These are phyloP conservation scores for Eudyptes chrysolophus DNA, from an alignment of 2,113 vertebrate species.

Conservation along the genomic window DNA sequence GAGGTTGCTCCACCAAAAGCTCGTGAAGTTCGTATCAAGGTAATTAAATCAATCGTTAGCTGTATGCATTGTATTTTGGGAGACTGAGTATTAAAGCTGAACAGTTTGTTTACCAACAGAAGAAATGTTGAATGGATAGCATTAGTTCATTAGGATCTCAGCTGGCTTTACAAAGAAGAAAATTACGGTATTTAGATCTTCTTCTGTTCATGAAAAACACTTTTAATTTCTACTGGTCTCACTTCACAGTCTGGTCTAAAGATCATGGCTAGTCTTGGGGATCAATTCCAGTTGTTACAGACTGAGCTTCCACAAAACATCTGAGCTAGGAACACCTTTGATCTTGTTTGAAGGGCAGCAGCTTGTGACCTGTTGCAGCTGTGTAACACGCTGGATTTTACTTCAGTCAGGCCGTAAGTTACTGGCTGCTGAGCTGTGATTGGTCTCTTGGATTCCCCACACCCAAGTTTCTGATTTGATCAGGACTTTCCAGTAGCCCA, in stretches of 20 bases:
- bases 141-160: background rate
- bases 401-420: background rate
- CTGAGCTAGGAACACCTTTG: background rate
- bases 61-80: background rate
- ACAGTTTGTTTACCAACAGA: background rate
- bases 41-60: constrained; percentile 22
- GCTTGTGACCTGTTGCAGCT: background rate
- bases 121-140: background rate
- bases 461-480: background rate
- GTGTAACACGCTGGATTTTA: background rate
- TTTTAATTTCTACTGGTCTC: background rate
- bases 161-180: background rate
- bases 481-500: background rate
- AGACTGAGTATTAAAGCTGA: background rate
- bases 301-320: background rate
- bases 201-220: background rate
- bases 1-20: constrained; percentile 82
- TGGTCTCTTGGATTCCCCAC: background rate
- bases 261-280: background rate
- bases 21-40: constrained; percentile 86
- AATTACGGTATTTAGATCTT: background rate
- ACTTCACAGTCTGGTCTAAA: background rate
- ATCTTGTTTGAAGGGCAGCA: background rate
- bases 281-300: background rate
- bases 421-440: background rate